A percentile compares a stretch with the other conserved stretches of the same genome.
phyloP scores from a whole-genome alignment of 2,113 vertebrate genomes.

The Pica pica region DNA sequence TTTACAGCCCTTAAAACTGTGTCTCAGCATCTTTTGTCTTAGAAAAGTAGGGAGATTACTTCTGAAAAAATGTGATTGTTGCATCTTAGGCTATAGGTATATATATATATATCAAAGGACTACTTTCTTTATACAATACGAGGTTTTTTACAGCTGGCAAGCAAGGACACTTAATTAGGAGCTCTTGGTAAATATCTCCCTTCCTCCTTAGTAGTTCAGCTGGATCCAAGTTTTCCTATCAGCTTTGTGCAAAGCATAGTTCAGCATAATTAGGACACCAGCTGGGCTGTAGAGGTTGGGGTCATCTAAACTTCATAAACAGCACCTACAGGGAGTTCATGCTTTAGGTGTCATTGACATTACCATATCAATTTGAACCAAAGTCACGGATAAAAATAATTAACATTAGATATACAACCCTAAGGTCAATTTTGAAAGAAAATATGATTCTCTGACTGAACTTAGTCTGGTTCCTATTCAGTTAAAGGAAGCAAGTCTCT shows the following conservation, averaged over 20 bases:
- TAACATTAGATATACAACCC: not conserved
- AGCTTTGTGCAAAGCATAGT: not conserved
- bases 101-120: not conserved
- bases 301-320: not conserved
- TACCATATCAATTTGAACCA: not conserved
- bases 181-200: not conserved
- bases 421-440: not conserved
- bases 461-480: not conserved
- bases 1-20: not conserved
- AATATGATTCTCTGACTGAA: not conserved
- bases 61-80: not conserved
- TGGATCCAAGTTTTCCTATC: not conserved
- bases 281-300: not conserved
- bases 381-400: constrained; percentile 8
- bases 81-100: not conserved
- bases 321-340: not conserved
- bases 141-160: not conserved
- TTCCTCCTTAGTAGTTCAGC: not conserved
- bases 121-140: not conserved
- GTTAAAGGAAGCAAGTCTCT: not conserved
- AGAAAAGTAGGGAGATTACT: not conserved
- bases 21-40: not conserved
- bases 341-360: not conserved
- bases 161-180: not conserved
- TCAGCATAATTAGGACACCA: not conserved